Conservation (phyloP, 35 echinoderm and acorn worm genomes). For the Apostichopus californicus region DNA sequence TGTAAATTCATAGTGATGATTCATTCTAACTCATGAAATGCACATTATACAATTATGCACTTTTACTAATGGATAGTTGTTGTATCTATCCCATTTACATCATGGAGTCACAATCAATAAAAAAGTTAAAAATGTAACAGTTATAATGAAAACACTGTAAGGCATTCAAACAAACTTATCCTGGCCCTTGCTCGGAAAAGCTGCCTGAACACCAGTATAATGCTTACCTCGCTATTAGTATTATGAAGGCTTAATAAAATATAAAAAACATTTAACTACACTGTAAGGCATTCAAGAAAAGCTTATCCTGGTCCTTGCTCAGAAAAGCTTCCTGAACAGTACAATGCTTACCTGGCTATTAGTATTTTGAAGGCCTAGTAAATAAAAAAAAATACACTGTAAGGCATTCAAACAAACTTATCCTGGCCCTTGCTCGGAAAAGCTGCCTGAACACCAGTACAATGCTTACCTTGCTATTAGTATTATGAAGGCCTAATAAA, state of each 20-base stretch:
- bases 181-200: slow-evolving; percentile 26
- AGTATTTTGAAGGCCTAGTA: not conserved
- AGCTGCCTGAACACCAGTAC: too few relatives aligned
- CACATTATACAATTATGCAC: too few relatives aligned
- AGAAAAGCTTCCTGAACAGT: too few relatives aligned
- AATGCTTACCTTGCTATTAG: too few relatives aligned
- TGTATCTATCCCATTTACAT: too few relatives aligned
- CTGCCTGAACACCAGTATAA: not conserved
- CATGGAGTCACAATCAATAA: too few relatives aligned
- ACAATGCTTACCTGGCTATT: not conserved
- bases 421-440: not conserved
- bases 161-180: not conserved
- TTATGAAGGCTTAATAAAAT: not conserved
- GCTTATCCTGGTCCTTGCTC: not conserved
- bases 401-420: not conserved
- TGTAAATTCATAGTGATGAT: too few relatives aligned
- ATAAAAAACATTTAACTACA: not conserved
- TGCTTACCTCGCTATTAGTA: not conserved
- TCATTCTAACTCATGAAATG: too few relatives aligned
- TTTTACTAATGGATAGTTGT: too few relatives aligned
- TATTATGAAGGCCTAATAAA: not conserved
- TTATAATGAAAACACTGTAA: not conserved
- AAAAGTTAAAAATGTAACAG: too few relatives aligned
- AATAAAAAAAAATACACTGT: not conserved
- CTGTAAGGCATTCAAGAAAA: not conserved